Evolutionary conservation across 2,113 vertebrate genomes (phyloP).

Genomic region (Hemichromis elongatus): DNA sequence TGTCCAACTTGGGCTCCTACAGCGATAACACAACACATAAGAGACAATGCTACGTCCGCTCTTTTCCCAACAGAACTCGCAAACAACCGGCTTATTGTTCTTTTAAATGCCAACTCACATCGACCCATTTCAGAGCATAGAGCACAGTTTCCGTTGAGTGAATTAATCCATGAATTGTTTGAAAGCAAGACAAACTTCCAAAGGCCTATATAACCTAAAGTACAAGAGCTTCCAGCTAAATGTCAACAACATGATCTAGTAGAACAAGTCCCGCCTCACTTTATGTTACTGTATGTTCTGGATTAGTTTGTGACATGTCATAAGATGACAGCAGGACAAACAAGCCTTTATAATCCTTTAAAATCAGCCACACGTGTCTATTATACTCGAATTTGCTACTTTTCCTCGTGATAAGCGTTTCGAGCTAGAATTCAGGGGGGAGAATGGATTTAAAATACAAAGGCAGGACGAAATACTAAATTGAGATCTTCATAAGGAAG

Average conservation of each 20-base stretch:
- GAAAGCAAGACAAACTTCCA: slow-evolving; percentile 51
- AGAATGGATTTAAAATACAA: not conserved
- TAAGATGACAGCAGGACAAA: not conserved
- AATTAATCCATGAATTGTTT: slow-evolving; percentile 50
- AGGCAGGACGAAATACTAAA: not conserved
- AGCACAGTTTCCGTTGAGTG: slow-evolving; percentile 27
- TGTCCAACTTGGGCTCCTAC: not conserved
- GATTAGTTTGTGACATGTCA: slow-evolving; percentile 18
- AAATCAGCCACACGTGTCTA: not conserved
- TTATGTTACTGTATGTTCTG: not conserved
- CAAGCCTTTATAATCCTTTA: not conserved
- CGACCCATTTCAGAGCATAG: slow-evolving; percentile 40
- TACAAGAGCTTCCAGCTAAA: slow-evolving; percentile 30
- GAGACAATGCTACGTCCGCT: not conserved
- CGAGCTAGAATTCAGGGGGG: rapidly evolving
- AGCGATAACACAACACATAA: not conserved
- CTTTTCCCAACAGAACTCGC: not conserved
- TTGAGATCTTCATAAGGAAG: not conserved
- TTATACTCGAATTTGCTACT: not conserved
- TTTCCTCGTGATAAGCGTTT: rapidly evolving
- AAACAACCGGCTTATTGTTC: slow-evolving; percentile 39
- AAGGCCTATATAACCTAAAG: not conserved
- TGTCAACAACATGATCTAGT: slow-evolving; percentile 45
- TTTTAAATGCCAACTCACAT: slow-evolving; percentile 64
- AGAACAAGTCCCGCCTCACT: slow-evolving; percentile 15